A percentile compares a stretch with the other conserved stretches of the same genome.
Conservation (phyloP, 2,113 vertebrate genomes). For the Columba janthina region DNA sequence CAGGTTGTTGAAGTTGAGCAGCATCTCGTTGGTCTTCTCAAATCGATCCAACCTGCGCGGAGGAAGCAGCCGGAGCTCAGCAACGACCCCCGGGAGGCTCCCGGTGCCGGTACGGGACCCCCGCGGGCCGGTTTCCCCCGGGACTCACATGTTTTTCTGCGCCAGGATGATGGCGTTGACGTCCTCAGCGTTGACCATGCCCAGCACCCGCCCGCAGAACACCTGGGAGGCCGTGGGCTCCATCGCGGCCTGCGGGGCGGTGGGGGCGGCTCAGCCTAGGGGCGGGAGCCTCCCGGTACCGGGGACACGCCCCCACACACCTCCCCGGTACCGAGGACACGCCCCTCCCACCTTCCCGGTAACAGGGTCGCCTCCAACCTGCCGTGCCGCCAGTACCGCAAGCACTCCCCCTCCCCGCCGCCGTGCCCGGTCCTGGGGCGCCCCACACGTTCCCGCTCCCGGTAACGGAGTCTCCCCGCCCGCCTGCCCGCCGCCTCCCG, state of each 20-base stretch:
- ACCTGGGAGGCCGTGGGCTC: conserved; percentile 89
- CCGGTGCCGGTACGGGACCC: background rate
- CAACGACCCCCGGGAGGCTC: background rate
- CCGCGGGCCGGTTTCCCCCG: accelerated
- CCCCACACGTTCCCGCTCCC: background rate
- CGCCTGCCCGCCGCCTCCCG: background rate
- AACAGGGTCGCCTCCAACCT: background rate
- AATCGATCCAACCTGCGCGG: conserved; percentile 90
- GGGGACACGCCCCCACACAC: background rate
- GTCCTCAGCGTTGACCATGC: conserved; percentile 96
- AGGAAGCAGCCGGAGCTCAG: background rate
- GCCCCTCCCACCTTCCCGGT: too few relatives aligned
- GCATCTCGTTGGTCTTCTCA: conserved; percentile 99
- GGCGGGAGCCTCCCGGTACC: background rate
- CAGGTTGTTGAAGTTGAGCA: conserved; percentile 96
- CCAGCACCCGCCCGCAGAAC: conserved; percentile 92
- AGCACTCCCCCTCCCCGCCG: too few relatives aligned
- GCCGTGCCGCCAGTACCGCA: background rate
- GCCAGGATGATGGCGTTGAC: conserved; percentile 97
- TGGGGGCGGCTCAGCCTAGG: background rate
- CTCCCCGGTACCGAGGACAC: too few relatives aligned
- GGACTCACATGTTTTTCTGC: conserved; percentile 95
- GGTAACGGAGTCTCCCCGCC: background rate
- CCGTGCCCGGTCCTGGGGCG: background rate
- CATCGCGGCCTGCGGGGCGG: conserved; percentile 67